These are phyloP conservation scores for Cynocephalus volans DNA, from an alignment of 2,113 vertebrate genomes.

Conservation along the genomic window DNA sequence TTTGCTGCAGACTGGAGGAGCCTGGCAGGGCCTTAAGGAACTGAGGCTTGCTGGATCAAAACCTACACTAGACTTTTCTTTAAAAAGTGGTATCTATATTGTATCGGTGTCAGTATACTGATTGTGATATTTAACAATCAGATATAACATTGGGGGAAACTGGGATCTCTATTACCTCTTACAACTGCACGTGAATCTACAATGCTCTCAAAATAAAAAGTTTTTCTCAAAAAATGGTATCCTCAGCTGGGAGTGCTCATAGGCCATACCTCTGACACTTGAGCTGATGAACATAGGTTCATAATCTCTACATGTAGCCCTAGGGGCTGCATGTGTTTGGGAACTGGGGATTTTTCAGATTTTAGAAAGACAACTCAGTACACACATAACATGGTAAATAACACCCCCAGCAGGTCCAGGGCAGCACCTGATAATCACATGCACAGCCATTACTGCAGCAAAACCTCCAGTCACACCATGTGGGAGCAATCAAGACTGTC, in stretches of 20 bases:
- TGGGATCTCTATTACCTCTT: neutral
- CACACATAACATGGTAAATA: rapidly evolving
- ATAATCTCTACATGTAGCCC: rapidly evolving
- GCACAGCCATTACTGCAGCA: neutral
- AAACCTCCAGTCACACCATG: no score
- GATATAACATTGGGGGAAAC: neutral
- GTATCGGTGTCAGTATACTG: neutral
- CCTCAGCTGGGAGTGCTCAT: neutral
- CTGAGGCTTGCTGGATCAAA: neutral
- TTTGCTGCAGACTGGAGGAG: neutral
- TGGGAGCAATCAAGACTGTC: neutral
- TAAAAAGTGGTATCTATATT: neutral
- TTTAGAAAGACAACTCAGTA: neutral
- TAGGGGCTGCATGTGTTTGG: neutral
- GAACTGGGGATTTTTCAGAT: neutral
- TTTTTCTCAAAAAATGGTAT: neutral
- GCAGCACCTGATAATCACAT: neutral
- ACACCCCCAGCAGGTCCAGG: neutral
- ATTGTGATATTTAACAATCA: neutral
- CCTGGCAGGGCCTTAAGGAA: no score
- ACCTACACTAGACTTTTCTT: neutral
- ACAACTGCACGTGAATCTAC: neutral
- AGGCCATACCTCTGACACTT: neutral
- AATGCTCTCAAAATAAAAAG: neutral
- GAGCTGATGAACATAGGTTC: rapidly evolving